Base-by-base conservation (phyloP, 2,888 invertebrate species). In the Hecatera dysodea region DNA sequence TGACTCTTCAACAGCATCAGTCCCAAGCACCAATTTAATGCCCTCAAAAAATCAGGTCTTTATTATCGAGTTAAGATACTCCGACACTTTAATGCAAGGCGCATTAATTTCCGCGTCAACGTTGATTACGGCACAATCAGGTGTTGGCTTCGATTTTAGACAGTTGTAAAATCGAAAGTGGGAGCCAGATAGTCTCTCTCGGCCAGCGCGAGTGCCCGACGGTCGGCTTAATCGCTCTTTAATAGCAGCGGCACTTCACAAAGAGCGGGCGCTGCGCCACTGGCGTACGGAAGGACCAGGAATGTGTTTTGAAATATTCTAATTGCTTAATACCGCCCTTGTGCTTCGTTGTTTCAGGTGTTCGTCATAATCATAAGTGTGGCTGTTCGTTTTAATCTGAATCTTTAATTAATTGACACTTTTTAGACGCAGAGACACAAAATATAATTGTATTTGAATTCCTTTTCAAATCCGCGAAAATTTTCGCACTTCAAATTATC, bases 151-250 rank as follows among this genome's bases (percentile, higher is more conserved):
- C 86, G 85, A 86, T 88, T 91, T 85, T 86, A 90, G 91, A 91
- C 91, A 91, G 91, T 91, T 90, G 91, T 94, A 93, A 94, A 94
- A 95, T 90, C 91, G 95, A 95, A 94, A 95, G 95, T 95, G 91
- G 94, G 93, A 94, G 95, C 93, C 94, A 86, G 67, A 67, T 75
- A 88, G 94, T 93, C 93, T 94, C 56, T 93, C 93, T 94, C 88
- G 87, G 81, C 75, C 74, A 57, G 60, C 24, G 39, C 39, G 73
- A 42, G 46, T 73, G 81, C 50, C 67, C 75, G 83, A 55, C 83
- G 76, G 83, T 77, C 83, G 80, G 84, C 89, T 89, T 95, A 95
- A 95, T 95, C 93, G 94, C 80, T 81, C 85, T 94, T 95, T 95
- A 95, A 95, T 95, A 91, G 94, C 90, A 74, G 93, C 95, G 95